Conservation (phyloP, 2,888 invertebrate genomes). For the Tetranychus truncatus region DNA sequence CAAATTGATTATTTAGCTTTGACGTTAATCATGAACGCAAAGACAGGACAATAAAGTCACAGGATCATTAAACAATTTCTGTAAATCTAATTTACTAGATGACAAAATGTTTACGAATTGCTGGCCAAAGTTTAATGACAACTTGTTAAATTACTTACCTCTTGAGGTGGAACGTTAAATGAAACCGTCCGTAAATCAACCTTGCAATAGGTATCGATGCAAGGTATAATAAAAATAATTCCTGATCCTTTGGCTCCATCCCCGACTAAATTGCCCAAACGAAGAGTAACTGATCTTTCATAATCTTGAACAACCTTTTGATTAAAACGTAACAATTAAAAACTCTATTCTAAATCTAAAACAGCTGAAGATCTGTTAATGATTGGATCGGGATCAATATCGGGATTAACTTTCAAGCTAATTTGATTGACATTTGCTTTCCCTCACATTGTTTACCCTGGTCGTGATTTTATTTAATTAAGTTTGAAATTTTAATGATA, state of each 20-base stretch:
- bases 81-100: too few relatives aligned
- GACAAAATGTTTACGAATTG: too few relatives aligned
- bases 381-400: too few relatives aligned
- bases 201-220: constrained; percentile 81
- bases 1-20: too few relatives aligned
- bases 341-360: not conserved
- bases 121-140: not conserved
- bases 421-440: too few relatives aligned
- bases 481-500: not conserved
- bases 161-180: constrained; percentile 93
- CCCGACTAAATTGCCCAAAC: constrained; percentile 50
- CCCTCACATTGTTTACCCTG: too few relatives aligned
- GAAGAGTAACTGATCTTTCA: constrained; percentile 70
- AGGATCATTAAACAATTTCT: too few relatives aligned
- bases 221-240: constrained; percentile 83
- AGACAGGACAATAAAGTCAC: too few relatives aligned
- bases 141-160: constrained; percentile 41
- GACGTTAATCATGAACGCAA: too few relatives aligned
- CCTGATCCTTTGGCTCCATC: constrained; percentile 54
- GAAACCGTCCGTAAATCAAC: constrained; percentile 86
- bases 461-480: not conserved
- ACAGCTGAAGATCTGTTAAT: too few relatives aligned
- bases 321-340: not conserved
- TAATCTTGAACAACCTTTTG: constrained; percentile 40
- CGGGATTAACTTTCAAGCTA: too few relatives aligned